Conservation (phyloP, 2,797 vertebrate species). For the Arctocebus calabarensis region DNA sequence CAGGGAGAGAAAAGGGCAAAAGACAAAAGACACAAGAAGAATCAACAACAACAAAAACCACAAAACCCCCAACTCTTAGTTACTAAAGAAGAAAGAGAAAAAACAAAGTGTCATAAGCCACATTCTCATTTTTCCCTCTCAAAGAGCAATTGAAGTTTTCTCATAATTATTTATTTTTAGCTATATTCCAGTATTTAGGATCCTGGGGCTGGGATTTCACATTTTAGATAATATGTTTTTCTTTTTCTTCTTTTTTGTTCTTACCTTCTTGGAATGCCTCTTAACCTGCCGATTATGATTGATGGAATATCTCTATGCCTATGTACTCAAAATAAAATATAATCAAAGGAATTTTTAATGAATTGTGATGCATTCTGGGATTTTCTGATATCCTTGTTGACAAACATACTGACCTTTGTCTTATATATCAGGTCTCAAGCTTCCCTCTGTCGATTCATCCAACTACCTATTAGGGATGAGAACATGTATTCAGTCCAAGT, state of each 20-base stretch:
- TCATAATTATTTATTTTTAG: background rate
- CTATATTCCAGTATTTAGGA: background rate
- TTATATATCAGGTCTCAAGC: conserved; percentile 58
- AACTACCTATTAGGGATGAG: conserved; percentile 66
- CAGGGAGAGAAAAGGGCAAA: background rate
- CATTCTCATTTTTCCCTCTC: background rate
- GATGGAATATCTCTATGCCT: background rate
- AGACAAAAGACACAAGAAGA: background rate
- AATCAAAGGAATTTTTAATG: conserved; percentile 36
- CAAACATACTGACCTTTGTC: conserved; percentile 31
- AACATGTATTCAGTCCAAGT: conserved; percentile 62
- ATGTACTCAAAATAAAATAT: conserved; percentile 4
- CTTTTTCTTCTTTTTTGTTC: background rate
- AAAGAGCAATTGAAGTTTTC: background rate
- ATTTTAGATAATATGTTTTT: conserved; percentile 33
- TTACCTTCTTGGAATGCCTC: background rate
- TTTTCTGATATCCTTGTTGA: conserved; percentile 62
- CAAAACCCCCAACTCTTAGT: background rate
- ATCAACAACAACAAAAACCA: background rate
- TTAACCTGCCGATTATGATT: conserved; percentile 35
- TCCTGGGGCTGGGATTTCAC: background rate
- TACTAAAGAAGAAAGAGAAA: background rate
- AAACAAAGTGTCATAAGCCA: background rate
- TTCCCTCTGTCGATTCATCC: background rate
- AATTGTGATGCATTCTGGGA: background rate